Evolutionary conservation across 2,113 vertebrate species (phyloP), one percentile per base, ranked within the genome.

Genomic region (Heloderma charlesbogerti): DNA sequence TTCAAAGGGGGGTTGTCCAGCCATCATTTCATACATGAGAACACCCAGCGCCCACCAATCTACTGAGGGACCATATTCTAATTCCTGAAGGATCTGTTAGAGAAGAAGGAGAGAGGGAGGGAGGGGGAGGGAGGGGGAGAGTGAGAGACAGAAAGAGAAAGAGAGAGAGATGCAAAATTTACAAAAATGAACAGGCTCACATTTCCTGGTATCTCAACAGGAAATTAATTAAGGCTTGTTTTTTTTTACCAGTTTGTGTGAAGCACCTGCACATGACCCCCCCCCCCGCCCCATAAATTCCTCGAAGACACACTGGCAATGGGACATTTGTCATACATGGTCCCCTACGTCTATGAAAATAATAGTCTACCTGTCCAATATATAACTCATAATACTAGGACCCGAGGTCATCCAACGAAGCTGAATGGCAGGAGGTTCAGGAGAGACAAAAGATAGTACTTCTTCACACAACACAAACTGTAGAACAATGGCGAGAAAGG

Each of bases 21-120:
- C 99, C 99, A 99, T 99, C 99, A 99, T 99, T 97, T 99, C 99
- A 0, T 99, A 99, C 99, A 99, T 99, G 91, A 99, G 98, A 92
- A 99, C 99, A 9, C 99, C 99, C 85, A 99, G 96, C 29, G 99
- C 99, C 99, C 99, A 99, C 99, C 99, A 99, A 96, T 99, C 99
- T 96, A 99, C 99, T 0, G 99, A 99, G 0, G 99, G 98, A 12
- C 99, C 99, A 0, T 99, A 99, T 95, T 99, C 99, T 95, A 99
- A 96, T 96, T 99, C 99, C 96, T 99, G 99, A 67, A 99, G 97
- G 95, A 99, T 99, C 99, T 99, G 91, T 93, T 79, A 77, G 0
- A 89, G 45, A 86, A 77, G 45, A 29, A 25, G 27, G 77, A 48
- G 27, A 80, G 48, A 31, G 29, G 78, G 22, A 77, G 54, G 45